phyloP scores from a whole-genome alignment of 2,113 vertebrate genomes.

The Ranitomeya imitator region DNA sequence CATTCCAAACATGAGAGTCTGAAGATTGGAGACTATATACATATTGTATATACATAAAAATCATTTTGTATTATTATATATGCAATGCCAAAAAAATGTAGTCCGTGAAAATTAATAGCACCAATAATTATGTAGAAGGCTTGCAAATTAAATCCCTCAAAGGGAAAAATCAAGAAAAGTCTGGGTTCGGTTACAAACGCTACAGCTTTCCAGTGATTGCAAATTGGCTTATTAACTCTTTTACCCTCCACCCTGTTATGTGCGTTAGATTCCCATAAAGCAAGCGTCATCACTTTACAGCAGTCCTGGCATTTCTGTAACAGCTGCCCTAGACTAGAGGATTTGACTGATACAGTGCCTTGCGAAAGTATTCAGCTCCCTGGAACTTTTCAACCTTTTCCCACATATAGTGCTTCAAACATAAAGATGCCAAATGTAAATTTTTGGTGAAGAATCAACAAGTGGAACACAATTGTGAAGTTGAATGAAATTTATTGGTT shows the following conservation, averaged over 20 bases:
- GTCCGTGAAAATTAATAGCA: constrained; percentile 6
- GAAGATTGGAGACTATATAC: neutral
- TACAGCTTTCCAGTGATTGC: constrained; percentile 39
- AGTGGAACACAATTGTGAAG: too few species aligned
- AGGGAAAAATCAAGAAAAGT: constrained; percentile 19
- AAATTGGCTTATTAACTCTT: constrained; percentile 34
- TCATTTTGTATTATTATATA: neutral
- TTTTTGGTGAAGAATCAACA: too few species aligned
- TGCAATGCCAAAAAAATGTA: constrained; percentile 29
- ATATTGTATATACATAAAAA: neutral
- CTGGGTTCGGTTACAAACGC: constrained; percentile 28
- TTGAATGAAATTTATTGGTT: too few species aligned
- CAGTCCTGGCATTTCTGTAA: neutral
- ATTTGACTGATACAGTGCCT: neutral
- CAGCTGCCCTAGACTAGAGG: neutral
- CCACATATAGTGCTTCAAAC: too few species aligned
- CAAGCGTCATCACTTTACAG: neutral
- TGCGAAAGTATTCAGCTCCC: too few species aligned
- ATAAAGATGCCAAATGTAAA: too few species aligned
- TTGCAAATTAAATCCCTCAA: constrained; percentile 30
- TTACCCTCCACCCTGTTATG: neutral
- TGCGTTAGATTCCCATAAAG: neutral
- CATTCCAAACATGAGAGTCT: neutral
- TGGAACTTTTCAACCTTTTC: too few species aligned
- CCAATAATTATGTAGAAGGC: constrained; percentile 33